These are phyloP conservation scores for Probosciger aterrimus DNA, from an alignment of 2,113 vertebrate species.

Conservation along the genomic window DNA sequence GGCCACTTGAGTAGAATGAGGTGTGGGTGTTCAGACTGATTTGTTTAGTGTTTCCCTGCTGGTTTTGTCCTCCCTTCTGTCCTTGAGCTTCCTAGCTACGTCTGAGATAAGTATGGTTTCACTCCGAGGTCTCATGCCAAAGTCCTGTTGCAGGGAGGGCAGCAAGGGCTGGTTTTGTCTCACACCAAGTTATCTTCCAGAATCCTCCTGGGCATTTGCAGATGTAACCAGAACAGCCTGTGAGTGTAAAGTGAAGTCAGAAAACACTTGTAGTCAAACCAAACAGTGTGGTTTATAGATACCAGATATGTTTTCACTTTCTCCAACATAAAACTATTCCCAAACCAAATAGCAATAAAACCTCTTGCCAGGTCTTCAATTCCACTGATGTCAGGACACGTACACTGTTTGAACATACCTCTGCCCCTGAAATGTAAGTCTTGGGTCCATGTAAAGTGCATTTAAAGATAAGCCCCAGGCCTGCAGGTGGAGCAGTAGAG, in stretches of 20 bases:
- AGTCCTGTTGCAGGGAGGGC: not conserved
- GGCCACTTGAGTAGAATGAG: not conserved
- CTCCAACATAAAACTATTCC: not conserved
- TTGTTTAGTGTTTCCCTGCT: not conserved
- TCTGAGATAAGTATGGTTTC: not conserved
- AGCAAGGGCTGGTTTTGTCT: not conserved
- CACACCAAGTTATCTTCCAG: not conserved
- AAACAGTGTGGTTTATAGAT: not conserved
- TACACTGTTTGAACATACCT: not conserved
- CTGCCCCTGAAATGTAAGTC: not conserved
- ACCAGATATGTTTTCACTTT: not conserved
- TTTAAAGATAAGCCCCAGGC: not conserved
- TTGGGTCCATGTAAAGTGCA: not conserved
- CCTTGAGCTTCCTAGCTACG: not conserved
- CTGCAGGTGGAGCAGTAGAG: constrained; percentile 4
- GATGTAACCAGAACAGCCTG: not conserved
- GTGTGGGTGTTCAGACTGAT: not conserved
- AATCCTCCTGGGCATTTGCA: not conserved
- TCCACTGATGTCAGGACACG: too few species aligned
- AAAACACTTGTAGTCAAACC: not conserved
- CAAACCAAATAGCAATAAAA: not conserved
- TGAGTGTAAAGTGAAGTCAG: not conserved
- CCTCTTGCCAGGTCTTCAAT: not conserved
- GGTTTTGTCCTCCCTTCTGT: not conserved
- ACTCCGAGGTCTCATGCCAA: not conserved